These are phyloP conservation scores for Bubo scandiacus DNA, from an alignment of 2,113 vertebrate genomes.

Conservation along the genomic window DNA sequence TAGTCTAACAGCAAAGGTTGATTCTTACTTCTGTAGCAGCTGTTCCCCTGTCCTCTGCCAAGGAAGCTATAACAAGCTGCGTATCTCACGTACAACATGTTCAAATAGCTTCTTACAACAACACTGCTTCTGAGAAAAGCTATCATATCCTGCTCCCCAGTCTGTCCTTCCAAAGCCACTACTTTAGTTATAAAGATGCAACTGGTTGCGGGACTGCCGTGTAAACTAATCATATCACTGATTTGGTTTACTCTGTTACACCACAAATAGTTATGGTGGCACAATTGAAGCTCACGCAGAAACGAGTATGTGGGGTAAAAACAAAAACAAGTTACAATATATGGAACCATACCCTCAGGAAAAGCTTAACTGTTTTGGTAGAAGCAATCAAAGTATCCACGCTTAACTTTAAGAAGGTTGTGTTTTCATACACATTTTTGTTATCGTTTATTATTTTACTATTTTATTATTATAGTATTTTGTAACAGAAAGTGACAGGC, in stretches of 20 bases:
- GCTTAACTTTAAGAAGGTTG: background rate
- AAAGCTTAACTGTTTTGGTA: background rate
- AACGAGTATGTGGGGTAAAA: background rate
- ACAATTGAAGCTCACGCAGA: background rate
- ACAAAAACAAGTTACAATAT: background rate
- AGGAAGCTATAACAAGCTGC: background rate
- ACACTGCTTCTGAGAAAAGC: background rate
- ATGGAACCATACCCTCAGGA: background rate
- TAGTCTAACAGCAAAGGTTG: background rate
- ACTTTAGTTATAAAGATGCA: background rate
- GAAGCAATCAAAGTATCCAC: background rate
- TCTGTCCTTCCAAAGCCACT: background rate
- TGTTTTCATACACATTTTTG: background rate
- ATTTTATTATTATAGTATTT: background rate
- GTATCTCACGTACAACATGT: background rate
- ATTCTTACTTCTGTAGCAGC: background rate
- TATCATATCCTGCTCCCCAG: background rate
- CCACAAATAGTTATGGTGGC: no score
- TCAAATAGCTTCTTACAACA: background rate
- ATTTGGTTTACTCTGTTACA: background rate
- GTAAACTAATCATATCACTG: background rate
- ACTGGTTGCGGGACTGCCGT: fast-evolving
- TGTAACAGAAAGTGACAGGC: background rate
- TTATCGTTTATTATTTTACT: background rate
- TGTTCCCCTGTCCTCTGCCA: background rate